These are phyloP conservation scores for Suillia variegata DNA, from an alignment of 2,888 invertebrate genomes.

Conservation along the genomic window DNA sequence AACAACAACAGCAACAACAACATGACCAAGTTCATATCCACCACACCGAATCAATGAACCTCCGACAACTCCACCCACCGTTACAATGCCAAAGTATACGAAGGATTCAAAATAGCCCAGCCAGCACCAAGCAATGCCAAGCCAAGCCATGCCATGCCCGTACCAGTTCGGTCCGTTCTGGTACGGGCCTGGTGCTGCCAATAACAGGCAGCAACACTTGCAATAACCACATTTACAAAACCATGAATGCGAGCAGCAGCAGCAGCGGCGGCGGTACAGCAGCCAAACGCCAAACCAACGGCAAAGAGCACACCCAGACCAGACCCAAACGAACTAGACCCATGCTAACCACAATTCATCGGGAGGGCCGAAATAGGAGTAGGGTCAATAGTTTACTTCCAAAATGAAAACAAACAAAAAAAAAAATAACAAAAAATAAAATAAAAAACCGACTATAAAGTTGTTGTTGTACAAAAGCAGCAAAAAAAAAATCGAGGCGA, in stretches of 20 bases:
- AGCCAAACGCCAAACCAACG: conserved; percentile 1
- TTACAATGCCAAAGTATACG: no score
- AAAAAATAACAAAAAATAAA: not conserved
- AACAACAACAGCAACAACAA: conserved; percentile 11
- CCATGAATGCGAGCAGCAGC: conserved; percentile 4
- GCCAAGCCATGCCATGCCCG: not conserved
- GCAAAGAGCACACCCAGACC: not conserved
- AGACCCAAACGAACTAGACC: not conserved
- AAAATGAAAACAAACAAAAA: not conserved
- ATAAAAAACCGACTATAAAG: no score
- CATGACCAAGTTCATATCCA: conserved; percentile 14
- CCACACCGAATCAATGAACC: conserved; percentile 18
- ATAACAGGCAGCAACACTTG: conserved; percentile 18
- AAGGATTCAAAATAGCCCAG: no score
- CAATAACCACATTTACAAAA: conserved; percentile 8
- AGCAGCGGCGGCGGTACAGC: not conserved
- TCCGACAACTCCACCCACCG: no score
- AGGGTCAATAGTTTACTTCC: not conserved
- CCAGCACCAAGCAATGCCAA: not conserved
- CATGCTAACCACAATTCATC: not conserved
- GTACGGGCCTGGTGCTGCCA: conserved; percentile 10
- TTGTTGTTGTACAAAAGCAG: not conserved
- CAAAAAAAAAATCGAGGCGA: not conserved
- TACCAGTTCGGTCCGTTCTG: no score
- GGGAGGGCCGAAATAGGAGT: not conserved